Percentiles rank a stretch among this genome's conserved stretches.
phyloP scores from a whole-genome alignment of 2,113 vertebrate genomes.

The Carassius gibelio region DNA sequence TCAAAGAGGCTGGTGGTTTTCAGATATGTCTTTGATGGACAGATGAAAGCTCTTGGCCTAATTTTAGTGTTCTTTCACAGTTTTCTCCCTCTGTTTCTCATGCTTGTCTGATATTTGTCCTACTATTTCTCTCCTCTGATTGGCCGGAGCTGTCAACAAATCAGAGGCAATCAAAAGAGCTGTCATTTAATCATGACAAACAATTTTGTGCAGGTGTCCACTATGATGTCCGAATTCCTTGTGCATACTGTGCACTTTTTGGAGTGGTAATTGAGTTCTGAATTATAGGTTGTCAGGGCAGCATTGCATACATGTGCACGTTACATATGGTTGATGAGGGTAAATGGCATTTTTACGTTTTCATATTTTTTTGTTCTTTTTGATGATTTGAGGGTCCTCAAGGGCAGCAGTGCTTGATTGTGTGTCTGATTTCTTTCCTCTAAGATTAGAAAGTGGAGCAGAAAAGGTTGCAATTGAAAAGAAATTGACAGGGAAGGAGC shows the following conservation, averaged over 20 bases:
- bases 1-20: slow-evolving; percentile 20
- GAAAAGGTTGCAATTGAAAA: slow-evolving; percentile 47
- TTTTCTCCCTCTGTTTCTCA: background rate
- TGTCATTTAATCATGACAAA: slow-evolving; percentile 53
- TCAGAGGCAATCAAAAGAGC: slow-evolving; percentile 60
- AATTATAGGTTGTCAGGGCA: slow-evolving; percentile 66
- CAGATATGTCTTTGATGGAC: background rate
- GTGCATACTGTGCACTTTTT: slow-evolving; percentile 14
- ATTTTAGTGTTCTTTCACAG: slow-evolving; percentile 9
- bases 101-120: slow-evolving; percentile 21
- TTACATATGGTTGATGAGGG: slow-evolving; percentile 66
- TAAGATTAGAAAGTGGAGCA: slow-evolving; percentile 41
- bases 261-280: slow-evolving; percentile 63
- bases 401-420: slow-evolving; percentile 68
- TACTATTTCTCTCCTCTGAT: background rate
- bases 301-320: slow-evolving; percentile 55
- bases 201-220: slow-evolving; percentile 34
- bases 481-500: slow-evolving; percentile 54
- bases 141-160: slow-evolving; percentile 62
- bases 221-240: background rate
- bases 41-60: slow-evolving; percentile 22
- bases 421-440: slow-evolving; percentile 68
- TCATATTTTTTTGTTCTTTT: slow-evolving; percentile 46
- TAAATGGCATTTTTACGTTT: slow-evolving; percentile 66
- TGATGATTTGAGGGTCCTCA: slow-evolving; percentile 73